Evolutionary conservation across 37 sponge, comb jelly and placozoan genomes (phyloP), one percentile per base, ranked within the genome.

Genomic region (Tethya wilhelma): DNA sequence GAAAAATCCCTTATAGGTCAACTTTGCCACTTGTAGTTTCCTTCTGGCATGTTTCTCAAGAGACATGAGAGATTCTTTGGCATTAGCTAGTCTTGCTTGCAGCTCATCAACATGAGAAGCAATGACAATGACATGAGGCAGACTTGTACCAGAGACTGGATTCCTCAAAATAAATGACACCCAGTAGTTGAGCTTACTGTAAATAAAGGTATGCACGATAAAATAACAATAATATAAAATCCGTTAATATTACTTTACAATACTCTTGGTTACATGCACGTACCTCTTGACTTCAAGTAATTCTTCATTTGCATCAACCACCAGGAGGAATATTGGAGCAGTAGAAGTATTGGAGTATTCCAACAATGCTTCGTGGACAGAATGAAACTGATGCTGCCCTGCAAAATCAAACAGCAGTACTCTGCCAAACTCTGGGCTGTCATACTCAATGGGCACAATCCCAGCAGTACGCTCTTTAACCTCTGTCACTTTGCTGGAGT

Each of bases 381-480:
- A 49, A 62, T 87, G 66, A 70, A 73, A 87, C 45, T 87, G 81
- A 37, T 71, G 20, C 8, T 87, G 87, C 0, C 87, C 87, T n/a
- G 87, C 87, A 79, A 87, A 87, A 38, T 87, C 87, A 73, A 55
- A 87, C 5, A 87, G 34, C 34, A 87, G 53, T 0, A 87, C 69
- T 29, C 65, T 49, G 12, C 87, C 87, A 67, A 80, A 80, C 12
- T 87, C 75, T 25, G 74, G 67, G 41, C 81, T 79, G 5, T 79
- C 58, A 28, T 67, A 71, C 39, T 78, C 65, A 22, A 55, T 56
- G 0, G 87, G 80, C 41, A 80, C 46, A 55, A 87, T 74, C 2
- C 87, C 87, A 59, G 80, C 81, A 3, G 87, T 87, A 23, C 38
- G 56, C 4, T 67, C 69, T 9, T 9, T 14, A 4, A 64, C 74